Base-by-base conservation (phyloP, 2,797 vertebrate genomes). In the Coluber constrictor region DNA sequence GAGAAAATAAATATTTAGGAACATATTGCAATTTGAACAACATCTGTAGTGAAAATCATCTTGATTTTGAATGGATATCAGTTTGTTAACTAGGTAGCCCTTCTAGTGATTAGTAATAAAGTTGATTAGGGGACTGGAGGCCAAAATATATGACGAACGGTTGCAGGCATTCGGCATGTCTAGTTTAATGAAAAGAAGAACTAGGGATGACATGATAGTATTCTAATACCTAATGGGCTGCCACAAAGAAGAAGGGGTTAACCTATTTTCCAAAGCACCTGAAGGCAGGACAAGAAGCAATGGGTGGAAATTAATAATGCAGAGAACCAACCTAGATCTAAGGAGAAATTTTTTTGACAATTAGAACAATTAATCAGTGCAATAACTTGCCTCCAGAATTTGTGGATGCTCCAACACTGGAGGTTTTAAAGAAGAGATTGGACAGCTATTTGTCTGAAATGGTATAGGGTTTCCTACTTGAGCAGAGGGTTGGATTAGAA, bases 1-100 rank as follows among this genome's bases (percentile, higher is more conserved):
- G 90, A 91, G 27, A 3, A 94, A 94, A 93, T 37, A 54, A 63
- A 91, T 89, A 56, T 23, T 94, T 94, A 86, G 55, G 94, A 94
- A 83, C 93, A 90, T 93, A 23, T 13, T 51, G 18, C 20, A 23
- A 57, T 2, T 2, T 55, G 60, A 92, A 51, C 70, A 25, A 43
- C 11, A 70, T 88, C 12, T 57, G 70, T 37, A 37, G n/a, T 37
- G n/a, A 74, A 74, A 74, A 74, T 37, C 70, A 74, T 37, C 15
- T 63, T 10, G 47, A 11, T 90, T 92, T 88, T 94, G 91, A 54
- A n/a, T 91, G 90, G 37, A 93, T 23, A 61, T 32, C 11, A 15
- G 25, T 70, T 43, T 66, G 43, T 54, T 90, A 56, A 54, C 54
- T 87, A 16, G n/a, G 16, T n/a, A 87, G 54, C 37, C 57, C 23